These are phyloP conservation scores for Acipenser oxyrinchus DNA, from an alignment of 2,797 vertebrate genomes.

Conservation along the genomic window DNA sequence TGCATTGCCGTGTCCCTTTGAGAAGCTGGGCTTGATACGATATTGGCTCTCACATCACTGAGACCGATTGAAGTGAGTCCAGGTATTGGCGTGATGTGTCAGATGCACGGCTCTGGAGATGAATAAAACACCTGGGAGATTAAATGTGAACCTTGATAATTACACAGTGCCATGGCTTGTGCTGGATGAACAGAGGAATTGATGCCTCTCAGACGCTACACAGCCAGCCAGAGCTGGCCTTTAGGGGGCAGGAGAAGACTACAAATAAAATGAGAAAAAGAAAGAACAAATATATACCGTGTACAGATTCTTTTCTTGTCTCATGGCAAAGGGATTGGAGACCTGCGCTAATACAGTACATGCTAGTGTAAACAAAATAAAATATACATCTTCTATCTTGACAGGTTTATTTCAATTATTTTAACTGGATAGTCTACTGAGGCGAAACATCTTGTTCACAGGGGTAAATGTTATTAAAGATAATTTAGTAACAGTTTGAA, in stretches of 20 bases:
- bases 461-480: slow-evolving; percentile 6
- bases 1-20: slow-evolving; percentile 26
- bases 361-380: slow-evolving; percentile 40
- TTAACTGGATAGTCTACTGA: slow-evolving; percentile 4
- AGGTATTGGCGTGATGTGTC: slow-evolving; percentile 62
- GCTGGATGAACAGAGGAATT: slow-evolving; percentile 27
- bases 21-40: slow-evolving; percentile 42
- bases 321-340: slow-evolving; percentile 47
- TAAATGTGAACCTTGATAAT: slow-evolving; percentile 59
- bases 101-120: slow-evolving; percentile 58
- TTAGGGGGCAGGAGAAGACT: slow-evolving; percentile 98
- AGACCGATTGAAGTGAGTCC: slow-evolving; percentile 57
- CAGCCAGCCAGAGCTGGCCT: slow-evolving; percentile 63
- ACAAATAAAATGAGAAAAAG: slow-evolving; percentile 62
- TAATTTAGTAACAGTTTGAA: slow-evolving; percentile 8
- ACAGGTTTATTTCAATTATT: slow-evolving; percentile 10
- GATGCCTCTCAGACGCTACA: slow-evolving; percentile 28
- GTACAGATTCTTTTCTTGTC: slow-evolving; percentile 41
- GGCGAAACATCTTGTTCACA: slow-evolving; percentile 4
- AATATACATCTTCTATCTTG: slow-evolving; percentile 35
- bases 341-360: slow-evolving; percentile 46
- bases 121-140: slow-evolving; percentile 69
- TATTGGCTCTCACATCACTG: slow-evolving; percentile 47
- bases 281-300: slow-evolving; percentile 24
- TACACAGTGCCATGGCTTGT: slow-evolving; percentile 35